Percentiles rank a stretch among this genome's conserved stretches.
Evolutionary conservation across 2,888 invertebrate species (phyloP).

Genomic region (Thereva nobilitata): DNA sequence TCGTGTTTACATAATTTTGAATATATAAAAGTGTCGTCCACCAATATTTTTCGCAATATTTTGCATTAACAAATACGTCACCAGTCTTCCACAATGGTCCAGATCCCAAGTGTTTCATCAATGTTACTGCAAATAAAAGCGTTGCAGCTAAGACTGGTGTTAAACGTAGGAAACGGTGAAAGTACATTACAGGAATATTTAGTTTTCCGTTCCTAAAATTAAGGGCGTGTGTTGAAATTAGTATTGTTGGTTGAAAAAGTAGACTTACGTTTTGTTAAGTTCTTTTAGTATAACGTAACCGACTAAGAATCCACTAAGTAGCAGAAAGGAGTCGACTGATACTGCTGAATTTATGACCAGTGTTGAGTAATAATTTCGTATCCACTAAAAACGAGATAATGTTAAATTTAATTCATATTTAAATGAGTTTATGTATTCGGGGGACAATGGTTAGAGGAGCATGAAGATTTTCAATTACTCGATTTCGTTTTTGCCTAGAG

Average conservation of each 20-base stretch:
- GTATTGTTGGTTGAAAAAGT: not conserved
- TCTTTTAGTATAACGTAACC: slow-evolving; percentile 49
- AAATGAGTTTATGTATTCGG: no score
- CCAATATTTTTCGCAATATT: slow-evolving; percentile 53
- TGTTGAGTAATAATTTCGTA: slow-evolving; percentile 45
- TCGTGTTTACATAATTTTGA: slow-evolving; percentile 55
- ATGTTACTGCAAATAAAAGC: slow-evolving; percentile 60
- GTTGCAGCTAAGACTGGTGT: slow-evolving; percentile 62
- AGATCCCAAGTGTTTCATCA: slow-evolving; percentile 59
- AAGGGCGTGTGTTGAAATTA: not conserved
- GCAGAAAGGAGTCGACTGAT: slow-evolving; percentile 67
- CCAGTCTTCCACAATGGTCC: slow-evolving; percentile 60
- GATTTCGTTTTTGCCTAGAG: no score
- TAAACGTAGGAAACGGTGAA: slow-evolving; percentile 59
- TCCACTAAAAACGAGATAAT: slow-evolving; percentile 46
- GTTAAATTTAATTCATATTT: no score
- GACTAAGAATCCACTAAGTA: slow-evolving; percentile 63
- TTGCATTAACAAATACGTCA: not conserved
- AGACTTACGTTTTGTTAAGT: slow-evolving; percentile 42
- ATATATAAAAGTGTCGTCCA: slow-evolving; percentile 57
- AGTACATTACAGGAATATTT: slow-evolving; percentile 55
- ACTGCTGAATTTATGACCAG: slow-evolving; percentile 55
- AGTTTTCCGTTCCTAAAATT: slow-evolving; percentile 50
- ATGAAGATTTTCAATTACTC: no score
- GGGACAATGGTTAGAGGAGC: no score